Conservation (phyloP, 2,113 vertebrate species). For the Atlantisia rogersi region DNA sequence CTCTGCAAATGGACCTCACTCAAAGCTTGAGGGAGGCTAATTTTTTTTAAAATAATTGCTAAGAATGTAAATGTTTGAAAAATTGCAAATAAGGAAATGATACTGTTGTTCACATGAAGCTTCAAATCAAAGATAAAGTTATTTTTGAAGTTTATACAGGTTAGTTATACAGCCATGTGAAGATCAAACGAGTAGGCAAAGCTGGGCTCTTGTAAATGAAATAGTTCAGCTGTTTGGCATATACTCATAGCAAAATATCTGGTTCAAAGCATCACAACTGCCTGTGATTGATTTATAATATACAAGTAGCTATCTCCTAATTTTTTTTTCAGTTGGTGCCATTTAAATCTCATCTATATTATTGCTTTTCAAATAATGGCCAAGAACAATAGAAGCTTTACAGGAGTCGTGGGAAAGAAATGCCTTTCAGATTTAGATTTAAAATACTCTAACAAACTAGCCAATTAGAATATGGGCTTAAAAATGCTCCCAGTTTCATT, state of each 20-base stretch:
- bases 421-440: neutral
- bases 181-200: neutral
- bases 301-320: neutral
- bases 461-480: neutral
- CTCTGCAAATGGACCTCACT: neutral
- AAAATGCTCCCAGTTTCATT: neutral
- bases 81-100: neutral
- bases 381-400: neutral
- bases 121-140: neutral
- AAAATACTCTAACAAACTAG: neutral
- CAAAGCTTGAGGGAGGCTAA: neutral
- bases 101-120: neutral
- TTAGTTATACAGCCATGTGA: neutral
- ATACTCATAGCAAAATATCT: neutral
- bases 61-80: no score
- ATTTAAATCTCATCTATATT: neutral
- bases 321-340: neutral
- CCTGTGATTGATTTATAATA: neutral
- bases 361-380: neutral
- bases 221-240: neutral
- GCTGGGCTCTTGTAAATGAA: neutral
- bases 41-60: neutral
- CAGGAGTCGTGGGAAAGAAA: neutral
- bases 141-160: neutral
- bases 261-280: neutral